A percentile compares a stretch with the other conserved stretches of the same genome.
Conservation (phyloP, 2,113 vertebrate species). For the Aleadryas rufinucha region DNA sequence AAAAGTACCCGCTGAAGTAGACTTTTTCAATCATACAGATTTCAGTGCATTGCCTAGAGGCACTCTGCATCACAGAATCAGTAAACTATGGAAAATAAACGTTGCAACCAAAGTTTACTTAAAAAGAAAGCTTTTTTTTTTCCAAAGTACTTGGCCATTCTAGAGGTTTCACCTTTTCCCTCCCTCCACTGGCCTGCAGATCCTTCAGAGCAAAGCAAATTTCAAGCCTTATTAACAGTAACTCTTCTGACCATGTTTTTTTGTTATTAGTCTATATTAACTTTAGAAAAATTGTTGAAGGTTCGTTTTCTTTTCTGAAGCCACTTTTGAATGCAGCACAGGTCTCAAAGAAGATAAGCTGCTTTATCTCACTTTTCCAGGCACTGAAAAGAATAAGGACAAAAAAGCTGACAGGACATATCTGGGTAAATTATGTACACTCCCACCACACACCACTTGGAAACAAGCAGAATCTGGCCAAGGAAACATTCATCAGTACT, state of each 20-base stretch:
- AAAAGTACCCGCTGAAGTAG: not conserved
- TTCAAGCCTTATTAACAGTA: slow-evolving; percentile 29
- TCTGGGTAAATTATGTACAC: not conserved
- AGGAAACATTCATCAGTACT: not conserved
- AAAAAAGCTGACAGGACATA: not conserved
- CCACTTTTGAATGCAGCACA: not conserved
- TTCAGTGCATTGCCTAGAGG: not conserved
- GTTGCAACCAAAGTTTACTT: not conserved
- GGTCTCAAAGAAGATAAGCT: not conserved
- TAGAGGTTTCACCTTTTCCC: not conserved
- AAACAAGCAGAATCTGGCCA: not conserved
- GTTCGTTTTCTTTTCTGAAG: not conserved
- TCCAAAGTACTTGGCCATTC: not conserved
- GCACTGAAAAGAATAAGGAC: not conserved
- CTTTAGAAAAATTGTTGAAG: not conserved
- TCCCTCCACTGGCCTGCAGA: not conserved
- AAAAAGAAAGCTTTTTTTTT: not conserved
- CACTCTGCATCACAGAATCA: not conserved
- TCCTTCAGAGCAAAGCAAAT: slow-evolving; percentile 13
- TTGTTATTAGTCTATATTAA: not conserved
- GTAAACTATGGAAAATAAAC: not conserved
- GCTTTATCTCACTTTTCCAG: slow-evolving; percentile 36
- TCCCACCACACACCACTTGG: not conserved
- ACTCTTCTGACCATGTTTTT: not conserved
- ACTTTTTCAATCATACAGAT: not conserved